Base-by-base conservation (phyloP, 2,888 invertebrate genomes). In the Bombyx huttoni region DNA sequence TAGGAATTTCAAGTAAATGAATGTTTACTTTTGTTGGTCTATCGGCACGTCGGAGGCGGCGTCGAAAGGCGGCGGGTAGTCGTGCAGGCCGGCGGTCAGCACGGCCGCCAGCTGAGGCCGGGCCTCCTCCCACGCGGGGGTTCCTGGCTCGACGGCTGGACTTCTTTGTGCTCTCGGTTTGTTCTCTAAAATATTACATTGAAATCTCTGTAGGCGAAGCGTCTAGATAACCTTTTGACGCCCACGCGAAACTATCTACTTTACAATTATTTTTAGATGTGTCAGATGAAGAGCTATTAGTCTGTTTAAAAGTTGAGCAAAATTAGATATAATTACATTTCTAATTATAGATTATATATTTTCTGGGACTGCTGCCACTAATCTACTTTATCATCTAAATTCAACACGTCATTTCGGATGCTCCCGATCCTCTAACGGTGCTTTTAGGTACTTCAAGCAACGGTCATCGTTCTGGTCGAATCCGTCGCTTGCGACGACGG, bases 11-110 rank as follows among this genome's bases (percentile, higher is more conserved):
- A 12, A 40, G 12, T 3, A 40, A 34, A 35, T 46, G 33, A 34
- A 9, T 13, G 33, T 67, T 75, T 86, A 96, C 96, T 94, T 96
- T 85, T 98, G 97, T 69, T 96, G 94, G 67, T 98, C 96, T 55
- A 96, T 93, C 47, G 94, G 91, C 46, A 91, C 90, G 61, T 96
- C 96, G 6, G 94, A 93, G 0, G 95, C 92, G 12, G 96, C 95
- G 83, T 97, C 97, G 73, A 96, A 96, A 0, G 97, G 97, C 54
- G 93, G 89, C 51, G 93, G 90, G 64, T 91, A 90, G 49, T 89
- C 81, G 1, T 89, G 85, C 7, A 88, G 81, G 12, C 89, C 90
- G 13, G 89, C 79, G 51, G 89, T 79, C 53, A 94, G 78, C 1
- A 92, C 89, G 7, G 83, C 89, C 12, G 91, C 90, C 48, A 94